Evolutionary conservation across 2,113 vertebrate species (phyloP).

Genomic region (Forbesichthys papilliferus): DNA sequence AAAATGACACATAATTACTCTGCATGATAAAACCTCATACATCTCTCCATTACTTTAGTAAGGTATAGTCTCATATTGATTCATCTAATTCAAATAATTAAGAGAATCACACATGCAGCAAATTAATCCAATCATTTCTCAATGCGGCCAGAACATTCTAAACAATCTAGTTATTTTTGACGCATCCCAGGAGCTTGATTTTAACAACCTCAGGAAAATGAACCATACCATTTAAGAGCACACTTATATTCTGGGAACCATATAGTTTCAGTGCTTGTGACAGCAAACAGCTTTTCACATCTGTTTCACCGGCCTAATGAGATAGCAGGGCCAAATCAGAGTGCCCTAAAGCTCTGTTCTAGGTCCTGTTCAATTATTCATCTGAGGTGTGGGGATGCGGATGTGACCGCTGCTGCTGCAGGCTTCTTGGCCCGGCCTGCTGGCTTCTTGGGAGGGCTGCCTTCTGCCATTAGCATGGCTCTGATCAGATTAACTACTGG

Average conservation of each 20-base stretch:
- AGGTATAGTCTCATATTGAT: too few relatives aligned
- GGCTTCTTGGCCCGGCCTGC: constrained; percentile 42
- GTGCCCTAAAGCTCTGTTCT: constrained; percentile 23
- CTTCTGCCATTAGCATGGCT: constrained; percentile 56
- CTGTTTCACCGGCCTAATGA: constrained; percentile 31
- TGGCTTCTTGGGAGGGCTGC: constrained; percentile 56
- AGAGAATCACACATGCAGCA: too few relatives aligned
- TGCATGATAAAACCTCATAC: too few relatives aligned
- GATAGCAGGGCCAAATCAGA: constrained; percentile 22
- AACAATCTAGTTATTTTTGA: too few relatives aligned
- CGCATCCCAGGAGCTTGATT: too few relatives aligned
- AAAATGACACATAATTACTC: too few relatives aligned
- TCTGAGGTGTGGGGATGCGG: constrained; percentile 29
- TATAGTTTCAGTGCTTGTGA: constrained; percentile 12
- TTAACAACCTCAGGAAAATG: too few relatives aligned
- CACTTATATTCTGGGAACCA: neutral
- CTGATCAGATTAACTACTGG: constrained; percentile 57
- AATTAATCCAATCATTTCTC: too few relatives aligned
- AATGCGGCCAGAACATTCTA: too few relatives aligned
- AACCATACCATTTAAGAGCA: neutral
- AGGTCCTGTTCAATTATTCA: constrained; percentile 56
- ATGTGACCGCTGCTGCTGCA: constrained; percentile 50
- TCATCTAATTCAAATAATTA: too few relatives aligned
- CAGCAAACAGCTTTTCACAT: constrained; percentile 32
- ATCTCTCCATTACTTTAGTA: too few relatives aligned